phyloP scores from a whole-genome alignment of 2,888 invertebrate genomes.

The Pristionchus maxplancki region DNA sequence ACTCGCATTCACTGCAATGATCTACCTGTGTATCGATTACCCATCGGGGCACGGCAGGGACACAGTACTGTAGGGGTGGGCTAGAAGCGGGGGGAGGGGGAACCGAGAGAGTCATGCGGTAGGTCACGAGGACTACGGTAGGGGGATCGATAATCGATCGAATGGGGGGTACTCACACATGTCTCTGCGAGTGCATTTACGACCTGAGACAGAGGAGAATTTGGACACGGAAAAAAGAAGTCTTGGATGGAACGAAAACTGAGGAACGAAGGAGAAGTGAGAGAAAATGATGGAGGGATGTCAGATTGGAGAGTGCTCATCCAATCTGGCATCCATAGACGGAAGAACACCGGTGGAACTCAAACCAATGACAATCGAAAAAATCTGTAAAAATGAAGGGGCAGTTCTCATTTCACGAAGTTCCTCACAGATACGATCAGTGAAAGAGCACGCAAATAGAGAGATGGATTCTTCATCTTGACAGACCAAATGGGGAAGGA shows the following conservation, averaged over 20 bases:
- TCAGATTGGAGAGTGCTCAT: not conserved
- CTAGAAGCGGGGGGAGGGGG: not conserved
- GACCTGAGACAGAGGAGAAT: conserved; percentile 55
- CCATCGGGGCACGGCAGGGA: not conserved
- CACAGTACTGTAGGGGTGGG: not conserved
- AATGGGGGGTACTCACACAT: conserved; percentile 35
- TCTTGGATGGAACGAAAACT: not conserved
- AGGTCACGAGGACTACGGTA: not conserved
- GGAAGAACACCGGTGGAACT: not conserved
- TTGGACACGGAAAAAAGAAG: not conserved
- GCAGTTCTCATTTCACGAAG: too few relatives aligned
- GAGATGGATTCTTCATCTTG: not conserved
- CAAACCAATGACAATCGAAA: not conserved
- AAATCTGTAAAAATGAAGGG: too few relatives aligned
- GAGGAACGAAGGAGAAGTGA: conserved; percentile 21
- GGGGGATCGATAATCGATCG: conserved; percentile 8
- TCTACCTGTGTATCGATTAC: not conserved
- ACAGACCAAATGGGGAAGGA: not conserved
- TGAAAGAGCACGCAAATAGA: too few relatives aligned
- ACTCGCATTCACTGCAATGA: not conserved
- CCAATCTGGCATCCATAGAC: not conserved
- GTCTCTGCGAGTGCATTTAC: conserved; percentile 68
- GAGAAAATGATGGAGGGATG: not conserved
- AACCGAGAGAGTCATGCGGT: not conserved
- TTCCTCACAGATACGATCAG: too few relatives aligned